Percentiles rank a stretch among this genome's conserved stretches.
Evolutionary conservation across 2,797 vertebrate genomes (phyloP).

Genomic region (Dermochelys coriacea): DNA sequence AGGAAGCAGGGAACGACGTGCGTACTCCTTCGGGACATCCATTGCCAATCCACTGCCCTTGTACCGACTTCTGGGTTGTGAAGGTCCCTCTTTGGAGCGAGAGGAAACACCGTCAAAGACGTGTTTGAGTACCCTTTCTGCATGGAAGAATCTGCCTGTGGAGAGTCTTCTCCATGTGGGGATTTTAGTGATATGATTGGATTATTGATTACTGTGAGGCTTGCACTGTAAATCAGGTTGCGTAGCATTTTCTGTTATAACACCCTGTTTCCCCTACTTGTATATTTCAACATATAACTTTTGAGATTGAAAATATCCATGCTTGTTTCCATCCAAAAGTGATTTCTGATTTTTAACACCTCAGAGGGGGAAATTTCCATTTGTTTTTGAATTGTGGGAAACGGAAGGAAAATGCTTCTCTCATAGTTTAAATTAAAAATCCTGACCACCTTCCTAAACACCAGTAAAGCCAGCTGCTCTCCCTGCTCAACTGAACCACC

Average conservation of each 20-base stretch:
- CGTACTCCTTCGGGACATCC: neutral
- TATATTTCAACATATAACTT: neutral
- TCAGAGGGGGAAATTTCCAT: neutral
- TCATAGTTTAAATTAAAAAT: constrained; percentile 29
- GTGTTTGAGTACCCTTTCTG: neutral
- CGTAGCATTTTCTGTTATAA: neutral
- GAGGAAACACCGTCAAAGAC: neutral
- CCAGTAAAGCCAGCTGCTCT: neutral
- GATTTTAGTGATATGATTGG: neutral
- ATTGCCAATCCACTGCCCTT: neutral
- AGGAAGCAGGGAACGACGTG: neutral
- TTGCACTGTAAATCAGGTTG: neutral
- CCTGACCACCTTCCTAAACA: constrained; percentile 2
- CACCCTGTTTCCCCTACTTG: constrained; percentile 11
- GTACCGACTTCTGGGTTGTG: neutral
- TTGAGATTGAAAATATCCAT: neutral
- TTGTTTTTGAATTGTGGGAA: neutral
- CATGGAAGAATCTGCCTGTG: neutral
- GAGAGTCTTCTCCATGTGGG: neutral
- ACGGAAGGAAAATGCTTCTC: neutral
- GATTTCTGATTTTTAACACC: constrained; percentile 18
- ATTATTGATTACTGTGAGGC: neutral
- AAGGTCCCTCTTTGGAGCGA: neutral
- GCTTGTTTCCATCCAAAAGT: neutral
- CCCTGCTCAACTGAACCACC: neutral